Evolutionary conservation across 1,140 invertebrate species (phyloP).

Genomic region (Acyrthosiphon pisum): DNA sequence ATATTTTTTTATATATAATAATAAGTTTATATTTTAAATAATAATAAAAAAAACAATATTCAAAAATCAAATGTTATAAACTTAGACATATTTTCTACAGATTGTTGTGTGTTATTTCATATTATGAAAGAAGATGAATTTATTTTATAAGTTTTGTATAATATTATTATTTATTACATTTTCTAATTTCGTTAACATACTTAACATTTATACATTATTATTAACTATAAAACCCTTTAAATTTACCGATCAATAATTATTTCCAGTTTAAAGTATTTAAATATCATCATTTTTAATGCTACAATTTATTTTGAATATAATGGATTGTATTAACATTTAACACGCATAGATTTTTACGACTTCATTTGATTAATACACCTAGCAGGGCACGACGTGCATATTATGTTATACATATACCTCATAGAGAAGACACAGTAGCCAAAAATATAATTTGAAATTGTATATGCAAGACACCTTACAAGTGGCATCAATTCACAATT

Average conservation of each 20-base stretch:
- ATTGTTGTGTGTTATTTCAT: neutral
- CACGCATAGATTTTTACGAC: neutral
- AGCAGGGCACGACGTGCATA: neutral
- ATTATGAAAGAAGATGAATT: neutral
- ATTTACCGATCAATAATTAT: neutral
- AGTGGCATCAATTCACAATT: neutral
- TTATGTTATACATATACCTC: neutral
- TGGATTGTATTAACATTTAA: neutral
- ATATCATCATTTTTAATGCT: neutral
- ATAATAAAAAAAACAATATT: neutral
- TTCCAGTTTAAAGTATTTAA: neutral
- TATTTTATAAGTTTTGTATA: neutral
- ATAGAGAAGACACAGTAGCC: neutral
- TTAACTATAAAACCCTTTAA: neutral
- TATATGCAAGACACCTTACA: neutral
- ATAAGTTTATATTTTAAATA: neutral
- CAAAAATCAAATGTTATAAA: neutral
- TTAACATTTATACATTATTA: no score
- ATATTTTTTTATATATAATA: neutral
- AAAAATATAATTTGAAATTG: slow-evolving; percentile 14
- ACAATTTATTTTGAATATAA: neutral
- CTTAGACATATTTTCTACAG: neutral
- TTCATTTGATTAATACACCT: slow-evolving; percentile 2
- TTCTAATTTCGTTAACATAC: no score
- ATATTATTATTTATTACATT: no score